A percentile compares a stretch with the other conserved stretches of the same genome.
These are phyloP conservation scores for Melanocharis versteri DNA, from an alignment of 2,113 vertebrate genomes.

Conservation along the genomic window DNA sequence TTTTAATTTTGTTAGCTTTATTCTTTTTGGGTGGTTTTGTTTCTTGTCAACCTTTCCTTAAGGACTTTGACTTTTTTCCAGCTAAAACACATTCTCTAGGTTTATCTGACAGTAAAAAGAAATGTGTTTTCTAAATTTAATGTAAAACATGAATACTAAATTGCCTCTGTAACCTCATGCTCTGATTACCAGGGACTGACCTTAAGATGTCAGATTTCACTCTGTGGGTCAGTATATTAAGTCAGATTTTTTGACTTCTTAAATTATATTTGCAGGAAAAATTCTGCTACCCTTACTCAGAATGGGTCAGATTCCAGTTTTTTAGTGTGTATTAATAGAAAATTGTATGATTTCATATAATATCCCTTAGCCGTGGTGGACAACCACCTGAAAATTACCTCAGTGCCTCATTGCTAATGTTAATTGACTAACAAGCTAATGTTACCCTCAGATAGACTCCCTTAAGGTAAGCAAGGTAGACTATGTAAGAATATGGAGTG, in stretches of 20 bases:
- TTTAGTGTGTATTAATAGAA: background rate
- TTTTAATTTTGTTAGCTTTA: background rate
- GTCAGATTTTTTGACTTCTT: background rate
- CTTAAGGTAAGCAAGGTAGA: background rate
- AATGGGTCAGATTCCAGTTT: background rate
- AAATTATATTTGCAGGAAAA: background rate
- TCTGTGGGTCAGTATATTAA: background rate
- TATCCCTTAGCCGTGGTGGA: background rate
- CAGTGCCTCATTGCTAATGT: background rate
- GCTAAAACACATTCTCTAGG: background rate
- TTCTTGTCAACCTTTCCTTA: constrained; percentile 8
- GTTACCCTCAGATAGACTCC: background rate
- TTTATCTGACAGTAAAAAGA: background rate
- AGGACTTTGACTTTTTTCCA: background rate
- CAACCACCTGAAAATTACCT: background rate
- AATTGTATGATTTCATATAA: background rate
- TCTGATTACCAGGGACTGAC: background rate
- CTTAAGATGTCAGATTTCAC: background rate
- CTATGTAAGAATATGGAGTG: background rate
- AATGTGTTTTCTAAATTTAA: background rate
- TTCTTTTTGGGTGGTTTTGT: background rate
- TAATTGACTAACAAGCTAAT: background rate
- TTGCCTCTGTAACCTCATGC: background rate
- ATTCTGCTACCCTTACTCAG: background rate
- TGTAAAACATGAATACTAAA: background rate